These are phyloP conservation scores for Zosterops lateralis DNA, from an alignment of 2,113 vertebrate genomes.

Conservation along the genomic window DNA sequence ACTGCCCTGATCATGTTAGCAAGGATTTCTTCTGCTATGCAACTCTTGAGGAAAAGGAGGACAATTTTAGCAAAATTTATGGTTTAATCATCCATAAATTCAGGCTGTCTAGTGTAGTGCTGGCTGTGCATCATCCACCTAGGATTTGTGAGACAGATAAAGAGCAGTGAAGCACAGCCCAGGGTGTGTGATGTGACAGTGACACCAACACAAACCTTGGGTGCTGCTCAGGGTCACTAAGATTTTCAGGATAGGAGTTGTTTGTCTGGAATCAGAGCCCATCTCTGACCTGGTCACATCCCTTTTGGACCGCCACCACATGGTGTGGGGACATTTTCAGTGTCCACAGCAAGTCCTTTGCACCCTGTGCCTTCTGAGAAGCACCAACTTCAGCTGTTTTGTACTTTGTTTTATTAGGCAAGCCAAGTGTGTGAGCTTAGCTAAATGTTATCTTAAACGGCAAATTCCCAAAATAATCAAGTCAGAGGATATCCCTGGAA, in stretches of 20 bases:
- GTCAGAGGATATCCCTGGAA: neutral
- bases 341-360: neutral
- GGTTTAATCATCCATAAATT: neutral
- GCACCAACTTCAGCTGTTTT: neutral
- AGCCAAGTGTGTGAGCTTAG: neutral
- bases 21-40: neutral
- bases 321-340: neutral
- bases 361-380: neutral
- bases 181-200: neutral
- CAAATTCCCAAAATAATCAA: slow-evolving; percentile 2
- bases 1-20: neutral
- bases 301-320: rapidly evolving
- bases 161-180: neutral
- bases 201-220: rapidly evolving
- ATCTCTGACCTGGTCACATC: rapidly evolving
- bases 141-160: neutral
- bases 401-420: neutral
- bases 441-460: neutral
- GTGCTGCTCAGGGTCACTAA: neutral
- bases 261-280: neutral
- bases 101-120: neutral
- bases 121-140: neutral
- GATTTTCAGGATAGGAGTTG: neutral
- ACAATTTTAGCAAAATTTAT: neutral
- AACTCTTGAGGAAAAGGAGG: neutral